These are phyloP conservation scores for Ophion obscuratus DNA, from an alignment of 2,888 invertebrate species.

Conservation along the genomic window DNA sequence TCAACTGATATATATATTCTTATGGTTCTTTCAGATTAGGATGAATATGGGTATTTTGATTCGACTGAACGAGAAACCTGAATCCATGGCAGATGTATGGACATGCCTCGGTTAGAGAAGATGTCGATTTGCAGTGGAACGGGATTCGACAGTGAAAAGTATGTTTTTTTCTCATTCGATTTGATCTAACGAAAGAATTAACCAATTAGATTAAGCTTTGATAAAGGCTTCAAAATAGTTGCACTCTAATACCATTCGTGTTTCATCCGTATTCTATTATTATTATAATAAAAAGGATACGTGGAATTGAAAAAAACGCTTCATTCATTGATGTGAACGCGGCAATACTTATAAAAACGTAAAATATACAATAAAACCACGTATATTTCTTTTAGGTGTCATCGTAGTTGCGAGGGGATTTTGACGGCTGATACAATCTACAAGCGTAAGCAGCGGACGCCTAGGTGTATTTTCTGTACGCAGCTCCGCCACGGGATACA, in stretches of 20 bases:
- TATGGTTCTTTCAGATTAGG: neutral
- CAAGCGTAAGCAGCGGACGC: neutral
- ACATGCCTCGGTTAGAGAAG: neutral
- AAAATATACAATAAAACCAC: neutral
- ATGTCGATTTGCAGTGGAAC: conserved; percentile 1
- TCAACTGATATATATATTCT: too few species aligned
- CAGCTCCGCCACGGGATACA: neutral
- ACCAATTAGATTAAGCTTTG: neutral
- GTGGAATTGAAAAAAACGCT: too few species aligned
- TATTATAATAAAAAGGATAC: too few species aligned
- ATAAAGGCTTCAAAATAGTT: too few species aligned
- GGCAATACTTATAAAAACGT: neutral
- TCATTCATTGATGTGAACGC: neutral
- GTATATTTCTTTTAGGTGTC: neutral
- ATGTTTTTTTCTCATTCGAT: too few species aligned
- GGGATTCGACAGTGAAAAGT: neutral
- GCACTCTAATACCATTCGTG: too few species aligned
- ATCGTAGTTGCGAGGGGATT: neutral
- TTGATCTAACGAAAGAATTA: too few species aligned
- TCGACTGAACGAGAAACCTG: neutral
- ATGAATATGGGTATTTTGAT: neutral
- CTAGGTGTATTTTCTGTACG: neutral
- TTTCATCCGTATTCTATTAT: too few species aligned
- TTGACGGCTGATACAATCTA: neutral
- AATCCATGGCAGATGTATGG: neutral